Evolutionary conservation across 2,113 vertebrate species (phyloP).

Genomic region (Stegostoma tigrinum): DNA sequence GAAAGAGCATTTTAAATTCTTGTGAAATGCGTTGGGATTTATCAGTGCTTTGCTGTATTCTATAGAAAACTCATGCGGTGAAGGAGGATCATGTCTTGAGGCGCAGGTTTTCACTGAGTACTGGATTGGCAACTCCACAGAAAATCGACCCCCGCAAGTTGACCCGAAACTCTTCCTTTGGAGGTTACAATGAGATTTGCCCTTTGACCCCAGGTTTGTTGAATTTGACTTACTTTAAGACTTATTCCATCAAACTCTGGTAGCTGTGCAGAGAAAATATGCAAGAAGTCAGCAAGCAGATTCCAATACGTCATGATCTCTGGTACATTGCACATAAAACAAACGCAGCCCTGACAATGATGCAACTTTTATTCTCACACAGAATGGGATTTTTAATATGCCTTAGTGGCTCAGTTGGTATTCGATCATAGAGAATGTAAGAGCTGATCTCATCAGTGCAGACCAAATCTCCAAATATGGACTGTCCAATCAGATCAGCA

Average conservation of each 20-base stretch:
- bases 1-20: background rate
- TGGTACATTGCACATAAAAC: background rate
- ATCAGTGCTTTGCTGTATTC: background rate
- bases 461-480: background rate
- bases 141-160: slow-evolving; percentile 74
- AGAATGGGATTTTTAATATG: background rate
- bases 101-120: slow-evolving; percentile 82
- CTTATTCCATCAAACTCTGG: background rate
- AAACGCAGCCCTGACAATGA: background rate
- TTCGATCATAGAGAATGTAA: background rate
- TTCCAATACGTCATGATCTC: background rate
- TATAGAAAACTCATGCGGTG: slow-evolving; percentile 78
- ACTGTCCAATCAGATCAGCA: background rate
- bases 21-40: background rate
- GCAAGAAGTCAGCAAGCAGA: background rate
- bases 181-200: slow-evolving; percentile 72
- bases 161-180: slow-evolving; percentile 74
- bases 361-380: background rate
- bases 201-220: slow-evolving; percentile 70
- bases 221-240: background rate
- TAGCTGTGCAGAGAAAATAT: background rate
- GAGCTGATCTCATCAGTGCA: background rate
- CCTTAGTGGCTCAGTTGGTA: background rate
- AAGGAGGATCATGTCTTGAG: slow-evolving; percentile 89
- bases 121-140: slow-evolving; percentile 70